Conservation (phyloP, 2,113 vertebrate genomes). For the Sorex araneus region DNA sequence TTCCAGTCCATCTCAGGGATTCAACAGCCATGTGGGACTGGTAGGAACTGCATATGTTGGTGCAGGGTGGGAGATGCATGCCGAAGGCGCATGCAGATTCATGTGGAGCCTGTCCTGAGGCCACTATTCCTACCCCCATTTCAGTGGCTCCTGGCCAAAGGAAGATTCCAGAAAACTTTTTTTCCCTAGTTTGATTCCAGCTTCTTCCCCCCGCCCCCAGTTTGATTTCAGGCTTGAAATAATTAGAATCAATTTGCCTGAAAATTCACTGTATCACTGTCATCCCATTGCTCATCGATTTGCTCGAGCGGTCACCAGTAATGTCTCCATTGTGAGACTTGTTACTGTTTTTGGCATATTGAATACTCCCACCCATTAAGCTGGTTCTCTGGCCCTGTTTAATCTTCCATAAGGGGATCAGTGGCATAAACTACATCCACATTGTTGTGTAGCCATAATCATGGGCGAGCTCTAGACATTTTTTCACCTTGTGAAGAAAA, state of each 20-base stretch:
- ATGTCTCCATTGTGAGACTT: no score
- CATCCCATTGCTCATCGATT: no score
- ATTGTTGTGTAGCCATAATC: not conserved
- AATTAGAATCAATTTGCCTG: no score
- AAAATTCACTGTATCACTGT: no score
- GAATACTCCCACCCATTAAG: no score
- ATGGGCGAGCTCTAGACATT: not conserved
- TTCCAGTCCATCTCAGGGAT: not conserved
- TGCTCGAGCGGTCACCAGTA: no score
- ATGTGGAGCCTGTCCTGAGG: not conserved
- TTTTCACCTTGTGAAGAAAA: slow-evolving; percentile 43
- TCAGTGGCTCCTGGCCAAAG: not conserved
- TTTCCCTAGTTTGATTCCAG: not conserved
- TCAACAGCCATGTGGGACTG: not conserved
- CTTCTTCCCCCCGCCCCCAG: no score
- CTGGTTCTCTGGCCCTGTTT: not conserved
- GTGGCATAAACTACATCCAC: not conserved
- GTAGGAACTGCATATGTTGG: not conserved
- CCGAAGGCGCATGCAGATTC: no score
- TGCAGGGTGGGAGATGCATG: not conserved
- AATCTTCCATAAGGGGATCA: slow-evolving; percentile 31
- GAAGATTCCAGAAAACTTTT: not conserved
- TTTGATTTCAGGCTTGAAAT: no score
- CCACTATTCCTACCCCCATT: not conserved
- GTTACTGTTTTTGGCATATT: no score